Base-by-base conservation (phyloP, 1,140 invertebrate species). In the Meloidogyne hapla region DNA sequence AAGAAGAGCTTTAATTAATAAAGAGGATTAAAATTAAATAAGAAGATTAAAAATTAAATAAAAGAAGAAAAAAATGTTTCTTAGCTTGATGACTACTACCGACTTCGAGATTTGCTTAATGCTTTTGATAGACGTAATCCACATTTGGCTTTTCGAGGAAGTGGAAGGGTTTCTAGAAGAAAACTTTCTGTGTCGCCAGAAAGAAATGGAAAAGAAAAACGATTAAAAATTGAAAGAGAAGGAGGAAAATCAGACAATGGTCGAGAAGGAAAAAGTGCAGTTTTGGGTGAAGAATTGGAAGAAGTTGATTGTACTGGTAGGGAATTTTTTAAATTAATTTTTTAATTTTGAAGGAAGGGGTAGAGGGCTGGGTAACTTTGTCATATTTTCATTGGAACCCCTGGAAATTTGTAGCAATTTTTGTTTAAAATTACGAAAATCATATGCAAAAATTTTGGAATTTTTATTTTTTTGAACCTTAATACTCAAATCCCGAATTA, bases 31-130 rank as follows among this genome's bases (percentile, higher is more conserved):
- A 69, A 69, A 38, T 10, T 6, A 23, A 28, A 70, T 69, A 45
- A 26, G 4, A 15, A 26, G 68, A 69, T 8, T 3, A 69, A 12
- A 25, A 10, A 23, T 26, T 69, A 40, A 28, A n/a, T n/a, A 6
- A 56, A 26, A 25, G 69, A 70, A 48, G 69, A 70, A 18, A 18
- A 25, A 21, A n/a, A 21, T 72, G 38, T 72, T 72, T 48, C 18
- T 63, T n/a, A 73, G 71, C 71, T 73, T 65, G 71, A 73, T 64
- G 71, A 73, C 15, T 73, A 73, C 71, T 73, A 73, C 40, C 71
- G 71, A 40, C 56, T 73, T 28, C 71, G 71, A 42, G 71, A 73
- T 28, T 23, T 61, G 71, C 71, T 73, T 23, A 73, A 73, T 64
- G 71, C 42, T 40, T 73, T 73, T 40, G 71, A 73, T n/a, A 23